phyloP scores from a whole-genome alignment of 2,113 vertebrate species.

The Hiodon tergisus region DNA sequence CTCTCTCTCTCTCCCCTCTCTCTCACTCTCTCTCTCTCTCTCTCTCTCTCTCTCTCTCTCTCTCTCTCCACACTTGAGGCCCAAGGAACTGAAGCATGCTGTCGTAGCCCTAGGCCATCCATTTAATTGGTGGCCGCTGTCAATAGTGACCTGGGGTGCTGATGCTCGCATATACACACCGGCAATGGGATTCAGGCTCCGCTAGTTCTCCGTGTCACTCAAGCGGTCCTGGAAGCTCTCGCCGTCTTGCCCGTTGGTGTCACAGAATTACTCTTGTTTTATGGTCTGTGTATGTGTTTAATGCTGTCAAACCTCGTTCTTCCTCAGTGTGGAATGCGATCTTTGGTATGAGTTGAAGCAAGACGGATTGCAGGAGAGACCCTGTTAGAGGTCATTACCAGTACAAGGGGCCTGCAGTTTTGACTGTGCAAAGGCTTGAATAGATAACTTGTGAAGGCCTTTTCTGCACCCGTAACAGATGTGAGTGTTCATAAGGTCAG shows the following conservation, averaged over 20 bases:
- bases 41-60: too few species aligned
- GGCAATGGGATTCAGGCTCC: neutral
- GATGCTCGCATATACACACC: neutral
- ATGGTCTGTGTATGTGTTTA: too few species aligned
- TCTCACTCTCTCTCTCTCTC: too few species aligned
- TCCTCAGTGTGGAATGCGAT: neutral
- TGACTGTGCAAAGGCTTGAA: too few species aligned
- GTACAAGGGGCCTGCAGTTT: neutral
- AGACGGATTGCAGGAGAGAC: neutral
- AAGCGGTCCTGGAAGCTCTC: neutral
- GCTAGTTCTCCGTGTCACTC: neutral
- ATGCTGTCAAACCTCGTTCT: too few species aligned
- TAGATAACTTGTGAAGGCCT: too few species aligned
- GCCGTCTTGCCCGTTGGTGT: neutral
- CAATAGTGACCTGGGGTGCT: conserved; percentile 13
- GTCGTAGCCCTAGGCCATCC: conserved; percentile 17
- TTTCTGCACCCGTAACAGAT: neutral
- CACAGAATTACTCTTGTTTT: too few species aligned
- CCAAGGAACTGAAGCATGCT: conserved; percentile 14
- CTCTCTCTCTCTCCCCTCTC: too few species aligned
- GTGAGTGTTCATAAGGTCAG: neutral
- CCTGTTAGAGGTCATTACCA: conserved; percentile 1
- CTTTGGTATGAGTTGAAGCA: neutral
- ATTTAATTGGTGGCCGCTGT: conserved; percentile 29
- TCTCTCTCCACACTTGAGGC: neutral